Conservation (phyloP, 2,888 invertebrate genomes). For the Euzetes globulus region DNA sequence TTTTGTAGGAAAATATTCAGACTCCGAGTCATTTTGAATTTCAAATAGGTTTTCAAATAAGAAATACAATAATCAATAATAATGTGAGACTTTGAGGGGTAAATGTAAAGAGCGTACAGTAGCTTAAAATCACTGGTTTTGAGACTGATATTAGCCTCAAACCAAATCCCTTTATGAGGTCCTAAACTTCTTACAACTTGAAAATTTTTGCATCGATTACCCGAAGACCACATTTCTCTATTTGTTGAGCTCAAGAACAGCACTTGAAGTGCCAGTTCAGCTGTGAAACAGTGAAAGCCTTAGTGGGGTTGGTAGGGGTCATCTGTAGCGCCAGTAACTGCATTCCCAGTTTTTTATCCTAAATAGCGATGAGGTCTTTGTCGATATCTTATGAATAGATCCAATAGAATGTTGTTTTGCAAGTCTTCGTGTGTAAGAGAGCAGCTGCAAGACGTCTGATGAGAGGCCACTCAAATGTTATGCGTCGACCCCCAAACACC, state of each 20-base stretch:
- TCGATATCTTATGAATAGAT: constrained; percentile 9
- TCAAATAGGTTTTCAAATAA: too few species aligned
- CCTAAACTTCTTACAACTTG: not conserved
- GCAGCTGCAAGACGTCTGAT: constrained; percentile 5
- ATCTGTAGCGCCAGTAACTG: not conserved
- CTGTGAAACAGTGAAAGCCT: not conserved
- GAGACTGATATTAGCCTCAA: not conserved
- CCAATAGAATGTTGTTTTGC: constrained; percentile 15
- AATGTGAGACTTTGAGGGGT: not conserved
- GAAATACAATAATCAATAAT: not conserved
- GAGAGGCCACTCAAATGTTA: not conserved
- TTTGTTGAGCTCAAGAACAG: not conserved
- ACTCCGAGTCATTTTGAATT: too few species aligned
- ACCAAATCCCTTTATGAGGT: constrained; percentile 8
- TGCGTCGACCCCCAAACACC: not conserved
- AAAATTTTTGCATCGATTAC: not conserved
- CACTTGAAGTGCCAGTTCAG: not conserved
- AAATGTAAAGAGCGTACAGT: not conserved
- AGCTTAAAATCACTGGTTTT: not conserved
- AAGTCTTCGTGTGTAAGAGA: constrained; percentile 1
- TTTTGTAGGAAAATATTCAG: too few species aligned
- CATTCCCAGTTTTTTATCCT: not conserved
- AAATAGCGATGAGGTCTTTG: constrained; percentile 7
- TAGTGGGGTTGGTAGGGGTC: not conserved
- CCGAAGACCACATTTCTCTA: not conserved